A percentile compares a stretch with the other conserved stretches of the same genome.
Evolutionary conservation across 2,113 vertebrate species (phyloP).

Genomic region (Alethe diademata): DNA sequence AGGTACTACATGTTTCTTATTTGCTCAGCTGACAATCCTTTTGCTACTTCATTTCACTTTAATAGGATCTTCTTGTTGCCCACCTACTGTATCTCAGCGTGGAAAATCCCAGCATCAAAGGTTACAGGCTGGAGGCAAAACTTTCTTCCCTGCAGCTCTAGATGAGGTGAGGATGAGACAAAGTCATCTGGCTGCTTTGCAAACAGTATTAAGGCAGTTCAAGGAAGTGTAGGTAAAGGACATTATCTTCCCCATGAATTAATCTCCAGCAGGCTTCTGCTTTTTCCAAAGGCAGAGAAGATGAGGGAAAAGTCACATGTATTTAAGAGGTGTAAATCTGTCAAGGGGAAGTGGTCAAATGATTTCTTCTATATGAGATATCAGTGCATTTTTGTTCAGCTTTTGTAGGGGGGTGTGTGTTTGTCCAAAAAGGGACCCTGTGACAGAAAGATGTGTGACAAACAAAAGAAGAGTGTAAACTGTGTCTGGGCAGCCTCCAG

Average conservation of each 20-base stretch:
- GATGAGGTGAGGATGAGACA: neutral
- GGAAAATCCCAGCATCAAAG: neutral
- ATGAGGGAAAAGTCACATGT: slow-evolving; percentile 79
- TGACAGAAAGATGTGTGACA: neutral
- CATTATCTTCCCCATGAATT: slow-evolving; percentile 68
- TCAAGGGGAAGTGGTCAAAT: slow-evolving; percentile 69
- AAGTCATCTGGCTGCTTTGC: neutral
- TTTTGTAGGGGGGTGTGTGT: neutral
- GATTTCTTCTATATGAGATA: slow-evolving; percentile 57
- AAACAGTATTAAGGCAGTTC: slow-evolving; percentile 1
- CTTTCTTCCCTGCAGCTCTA: slow-evolving; percentile 6
- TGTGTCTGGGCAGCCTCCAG: neutral
- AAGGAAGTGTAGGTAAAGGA: slow-evolving; percentile 6
- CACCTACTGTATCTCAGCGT: neutral
- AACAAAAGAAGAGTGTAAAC: neutral
- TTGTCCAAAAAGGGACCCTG: neutral
- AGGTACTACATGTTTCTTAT: neutral
- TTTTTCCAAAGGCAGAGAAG: slow-evolving; percentile 64
- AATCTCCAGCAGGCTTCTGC: slow-evolving; percentile 78
- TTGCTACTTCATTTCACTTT: slow-evolving; percentile 47
- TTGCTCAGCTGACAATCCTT: slow-evolving; percentile 22
- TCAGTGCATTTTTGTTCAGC: slow-evolving; percentile 20
- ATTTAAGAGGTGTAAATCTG: slow-evolving; percentile 78
- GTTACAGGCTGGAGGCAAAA: slow-evolving; percentile 34
- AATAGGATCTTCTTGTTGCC: slow-evolving; percentile 46